A percentile compares a stretch with the other conserved stretches of the same genome.
phyloP scores from a whole-genome alignment of 2,888 invertebrate genomes.

The Tinea pellionella region DNA sequence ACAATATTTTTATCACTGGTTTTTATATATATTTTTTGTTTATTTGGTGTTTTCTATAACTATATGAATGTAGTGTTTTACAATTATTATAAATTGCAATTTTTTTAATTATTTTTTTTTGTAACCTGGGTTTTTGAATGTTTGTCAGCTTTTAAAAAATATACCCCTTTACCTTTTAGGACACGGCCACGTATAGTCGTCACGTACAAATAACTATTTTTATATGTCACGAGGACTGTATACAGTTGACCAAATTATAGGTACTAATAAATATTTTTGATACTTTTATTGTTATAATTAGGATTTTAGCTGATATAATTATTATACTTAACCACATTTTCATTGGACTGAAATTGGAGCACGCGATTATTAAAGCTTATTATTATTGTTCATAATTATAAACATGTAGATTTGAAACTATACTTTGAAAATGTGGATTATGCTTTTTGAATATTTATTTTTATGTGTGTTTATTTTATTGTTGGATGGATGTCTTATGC shows the following conservation, averaged over 20 bases:
- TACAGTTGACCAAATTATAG: neutral
- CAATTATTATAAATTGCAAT: neutral
- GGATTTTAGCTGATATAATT: neutral
- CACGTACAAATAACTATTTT: neutral
- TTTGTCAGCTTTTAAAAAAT: neutral
- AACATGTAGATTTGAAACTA: neutral
- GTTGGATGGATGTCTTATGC: neutral
- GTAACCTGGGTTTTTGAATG: neutral
- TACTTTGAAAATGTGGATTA: neutral
- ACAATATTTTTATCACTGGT: neutral
- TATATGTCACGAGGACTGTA: neutral
- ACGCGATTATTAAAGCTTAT: neutral
- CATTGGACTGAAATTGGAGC: neutral
- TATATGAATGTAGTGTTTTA: neutral
- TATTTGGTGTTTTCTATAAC: neutral
- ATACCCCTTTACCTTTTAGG: neutral
- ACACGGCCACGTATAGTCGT: neutral
- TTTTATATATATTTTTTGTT: no score
- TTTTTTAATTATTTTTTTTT: neutral
- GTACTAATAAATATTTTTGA: neutral
- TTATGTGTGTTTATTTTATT: neutral
- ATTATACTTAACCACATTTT: slow-evolving; percentile 1
- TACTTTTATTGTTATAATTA: neutral
- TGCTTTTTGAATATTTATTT: neutral
- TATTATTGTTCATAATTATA: neutral